Conservation (phyloP, 2,113 vertebrate genomes). For the Ophthalmolycus amberensis region DNA sequence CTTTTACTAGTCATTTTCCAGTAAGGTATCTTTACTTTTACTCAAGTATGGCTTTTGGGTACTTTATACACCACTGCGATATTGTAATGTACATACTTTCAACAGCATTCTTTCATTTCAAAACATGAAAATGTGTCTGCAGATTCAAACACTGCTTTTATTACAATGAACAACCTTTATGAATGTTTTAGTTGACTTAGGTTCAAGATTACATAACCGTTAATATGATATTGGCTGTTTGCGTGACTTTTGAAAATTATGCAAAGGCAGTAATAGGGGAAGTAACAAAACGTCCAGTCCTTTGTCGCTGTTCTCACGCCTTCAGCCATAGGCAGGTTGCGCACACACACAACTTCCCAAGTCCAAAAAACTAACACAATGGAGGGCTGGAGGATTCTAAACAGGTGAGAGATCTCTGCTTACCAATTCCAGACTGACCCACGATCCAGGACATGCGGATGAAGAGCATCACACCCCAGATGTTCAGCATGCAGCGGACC, state of each 20-base stretch:
- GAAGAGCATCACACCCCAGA: constrained; percentile 99
- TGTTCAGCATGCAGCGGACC: constrained; percentile 99
- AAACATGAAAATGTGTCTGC: background rate
- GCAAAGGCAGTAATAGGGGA: too few relatives aligned
- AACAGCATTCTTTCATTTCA: background rate
- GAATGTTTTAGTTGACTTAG: background rate
- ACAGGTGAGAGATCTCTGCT: constrained; percentile 53
- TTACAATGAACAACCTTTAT: background rate
- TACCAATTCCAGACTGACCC: constrained; percentile 97
- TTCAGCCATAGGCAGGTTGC: background rate
- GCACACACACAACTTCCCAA: background rate
- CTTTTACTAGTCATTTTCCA: too few relatives aligned
- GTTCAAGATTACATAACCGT: background rate
- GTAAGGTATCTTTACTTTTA: too few relatives aligned
- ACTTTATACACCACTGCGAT: too few relatives aligned
- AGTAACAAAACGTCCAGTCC: too few relatives aligned
- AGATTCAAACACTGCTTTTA: too few relatives aligned
- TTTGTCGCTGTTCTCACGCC: background rate
- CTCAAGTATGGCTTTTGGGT: too few relatives aligned
- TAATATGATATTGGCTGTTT: too few relatives aligned
- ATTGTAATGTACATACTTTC: background rate
- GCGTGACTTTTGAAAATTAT: too few relatives aligned
- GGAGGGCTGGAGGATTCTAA: background rate
- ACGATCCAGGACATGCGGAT: constrained; percentile 99
- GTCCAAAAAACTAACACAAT: background rate